A percentile compares a stretch with the other conserved stretches of the same genome.
phyloP scores from a whole-genome alignment of 2,888 invertebrate genomes.

The Habrosyne pyritoides region DNA sequence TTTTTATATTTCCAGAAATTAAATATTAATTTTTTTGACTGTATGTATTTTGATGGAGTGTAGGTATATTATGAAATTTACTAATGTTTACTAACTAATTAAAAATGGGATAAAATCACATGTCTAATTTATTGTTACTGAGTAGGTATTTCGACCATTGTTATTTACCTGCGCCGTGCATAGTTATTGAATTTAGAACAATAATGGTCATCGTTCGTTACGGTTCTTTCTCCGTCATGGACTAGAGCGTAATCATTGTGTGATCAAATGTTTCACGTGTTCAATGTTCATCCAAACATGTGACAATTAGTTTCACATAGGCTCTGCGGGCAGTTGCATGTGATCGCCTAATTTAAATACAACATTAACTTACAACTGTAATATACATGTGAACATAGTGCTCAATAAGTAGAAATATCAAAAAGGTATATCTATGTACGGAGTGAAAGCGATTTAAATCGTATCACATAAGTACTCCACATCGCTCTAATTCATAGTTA shows the following conservation, averaged over 20 bases:
- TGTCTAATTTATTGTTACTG: no score
- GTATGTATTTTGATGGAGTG: no score
- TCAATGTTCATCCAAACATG: conserved; percentile 46
- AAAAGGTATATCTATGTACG: not conserved
- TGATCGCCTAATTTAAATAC: not conserved
- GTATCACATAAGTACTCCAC: not conserved
- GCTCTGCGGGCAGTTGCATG: conserved; percentile 11
- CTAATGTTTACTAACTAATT: no score
- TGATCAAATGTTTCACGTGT: conserved; percentile 66
- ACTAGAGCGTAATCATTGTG: conserved; percentile 72
- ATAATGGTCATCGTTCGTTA: conserved; percentile 59
- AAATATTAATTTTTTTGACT: no score
- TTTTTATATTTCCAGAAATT: no score
- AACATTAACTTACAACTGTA: not conserved
- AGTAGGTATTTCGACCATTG: no score
- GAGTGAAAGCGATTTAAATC: no score
- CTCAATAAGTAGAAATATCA: not conserved
- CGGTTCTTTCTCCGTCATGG: conserved; percentile 68
- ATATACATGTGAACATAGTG: not conserved
- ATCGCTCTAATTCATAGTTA: not conserved
- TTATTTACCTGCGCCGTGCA: conserved; percentile 27
- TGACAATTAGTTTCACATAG: conserved; percentile 44
- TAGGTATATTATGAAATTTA: no score
- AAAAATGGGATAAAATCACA: no score
- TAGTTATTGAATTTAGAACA: conserved; percentile 69